Conservation (phyloP, 1,140 invertebrate genomes). For the Mizuhopecten yessoensis region DNA sequence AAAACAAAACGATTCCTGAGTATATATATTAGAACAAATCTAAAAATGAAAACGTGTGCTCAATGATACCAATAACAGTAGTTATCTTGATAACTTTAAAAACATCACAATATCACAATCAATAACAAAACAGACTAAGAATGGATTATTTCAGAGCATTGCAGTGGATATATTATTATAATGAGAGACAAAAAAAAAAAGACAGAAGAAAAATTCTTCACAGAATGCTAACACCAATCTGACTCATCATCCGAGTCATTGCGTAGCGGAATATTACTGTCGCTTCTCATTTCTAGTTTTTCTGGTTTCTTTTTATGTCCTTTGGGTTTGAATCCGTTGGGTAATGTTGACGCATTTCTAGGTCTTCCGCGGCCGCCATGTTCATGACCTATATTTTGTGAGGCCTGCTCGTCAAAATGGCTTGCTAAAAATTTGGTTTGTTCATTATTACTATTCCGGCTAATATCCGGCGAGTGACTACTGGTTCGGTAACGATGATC, state of each 20-base stretch:
- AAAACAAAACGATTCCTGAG: constrained; percentile 31
- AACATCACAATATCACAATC: not conserved
- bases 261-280: constrained; percentile 77
- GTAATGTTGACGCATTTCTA: constrained; percentile 65
- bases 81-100: too few relatives aligned
- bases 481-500: constrained; percentile 50
- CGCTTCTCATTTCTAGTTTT: constrained; percentile 78
- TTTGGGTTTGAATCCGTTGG: constrained; percentile 79
- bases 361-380: constrained; percentile 41
- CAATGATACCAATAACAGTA: not conserved
- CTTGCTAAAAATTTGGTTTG: constrained; percentile 71
- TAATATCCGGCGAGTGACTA: constrained; percentile 68
- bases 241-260: constrained; percentile 77
- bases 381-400: constrained; percentile 52
- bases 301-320: constrained; percentile 71
- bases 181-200: too few relatives aligned
- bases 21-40: not conserved
- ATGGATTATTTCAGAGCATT: not conserved
- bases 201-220: not conserved
- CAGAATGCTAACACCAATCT: constrained; percentile 75
- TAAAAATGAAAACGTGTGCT: not conserved
- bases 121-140: not conserved
- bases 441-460: constrained; percentile 57
- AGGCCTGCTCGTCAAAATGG: constrained; percentile 67
- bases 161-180: constrained; percentile 38